These are phyloP conservation scores for Upupa epops DNA, from an alignment of 2,113 vertebrate species.

Conservation along the genomic window DNA sequence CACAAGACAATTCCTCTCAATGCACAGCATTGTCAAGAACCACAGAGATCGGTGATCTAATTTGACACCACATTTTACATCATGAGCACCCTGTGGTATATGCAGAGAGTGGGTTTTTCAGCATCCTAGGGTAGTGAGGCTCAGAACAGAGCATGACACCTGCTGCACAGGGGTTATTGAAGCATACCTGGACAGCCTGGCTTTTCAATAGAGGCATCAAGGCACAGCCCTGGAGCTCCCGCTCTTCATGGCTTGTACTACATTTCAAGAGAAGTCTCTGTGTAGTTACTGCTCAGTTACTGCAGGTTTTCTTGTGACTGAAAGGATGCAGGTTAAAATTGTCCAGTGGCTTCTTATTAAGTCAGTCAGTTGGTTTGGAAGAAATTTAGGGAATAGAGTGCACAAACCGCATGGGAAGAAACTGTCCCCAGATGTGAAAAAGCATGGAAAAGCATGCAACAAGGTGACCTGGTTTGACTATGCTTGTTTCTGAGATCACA, in stretches of 20 bases:
- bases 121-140: background rate
- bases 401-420: background rate
- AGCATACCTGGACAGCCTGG: background rate
- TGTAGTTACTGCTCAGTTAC: background rate
- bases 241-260: background rate
- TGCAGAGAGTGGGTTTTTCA: background rate
- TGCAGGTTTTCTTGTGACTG: background rate
- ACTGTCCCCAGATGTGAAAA: too few species aligned
- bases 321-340: background rate
- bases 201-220: background rate
- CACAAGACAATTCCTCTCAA: background rate
- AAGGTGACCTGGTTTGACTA: background rate
- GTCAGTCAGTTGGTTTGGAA: background rate
- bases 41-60: background rate
- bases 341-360: background rate
- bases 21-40: background rate
- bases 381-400: background rate
- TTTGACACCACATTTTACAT: background rate
- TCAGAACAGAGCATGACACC: background rate
- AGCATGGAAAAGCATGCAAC: accelerated
- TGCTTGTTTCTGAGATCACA: background rate
- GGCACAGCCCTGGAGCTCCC: background rate
- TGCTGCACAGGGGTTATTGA: background rate
- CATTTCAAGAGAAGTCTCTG: background rate
- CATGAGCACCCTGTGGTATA: background rate